A percentile compares a stretch with the other conserved stretches of the same genome.
Conservation (phyloP, 2,797 vertebrate genomes). For the Alfaro cultratus region DNA sequence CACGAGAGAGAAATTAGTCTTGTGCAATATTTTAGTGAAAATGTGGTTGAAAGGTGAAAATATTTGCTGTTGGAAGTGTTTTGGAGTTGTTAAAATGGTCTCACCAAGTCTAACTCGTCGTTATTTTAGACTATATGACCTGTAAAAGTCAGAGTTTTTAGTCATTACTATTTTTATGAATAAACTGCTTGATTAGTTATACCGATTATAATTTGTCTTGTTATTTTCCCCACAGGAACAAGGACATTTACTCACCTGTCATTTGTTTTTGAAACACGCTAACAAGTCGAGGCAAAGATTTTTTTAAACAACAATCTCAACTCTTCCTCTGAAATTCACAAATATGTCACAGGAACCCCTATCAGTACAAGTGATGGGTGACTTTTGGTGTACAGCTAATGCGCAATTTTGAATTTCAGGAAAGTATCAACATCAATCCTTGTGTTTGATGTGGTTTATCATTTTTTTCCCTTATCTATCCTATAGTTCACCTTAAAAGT, state of each 20-base stretch:
- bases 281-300: not conserved
- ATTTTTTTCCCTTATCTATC: slow-evolving; percentile 35
- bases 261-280: not conserved
- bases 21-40: not conserved
- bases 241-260: slow-evolving; percentile 56
- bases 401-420: slow-evolving; percentile 17
- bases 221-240: slow-evolving; percentile 25
- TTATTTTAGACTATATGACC: not conserved
- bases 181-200: not conserved
- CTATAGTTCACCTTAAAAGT: slow-evolving; percentile 15
- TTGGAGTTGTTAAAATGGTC: not conserved
- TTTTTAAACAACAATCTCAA: slow-evolving; percentile 7
- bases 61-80: not conserved
- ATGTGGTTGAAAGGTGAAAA: not conserved
- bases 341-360: slow-evolving; percentile 44
- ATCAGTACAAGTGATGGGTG: slow-evolving; percentile 23
- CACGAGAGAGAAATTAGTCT: not conserved
- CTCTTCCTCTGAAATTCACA: slow-evolving; percentile 24
- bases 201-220: not conserved
- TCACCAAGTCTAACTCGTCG: not conserved
- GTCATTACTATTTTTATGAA: not conserved
- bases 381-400: slow-evolving; percentile 46
- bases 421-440: slow-evolving; percentile 38
- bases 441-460: slow-evolving; percentile 56
- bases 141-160: not conserved